A percentile compares a stretch with the other conserved stretches of the same genome.
These are phyloP conservation scores for Microcaecilia unicolor DNA, from an alignment of 2,797 vertebrate species.

Conservation along the genomic window DNA sequence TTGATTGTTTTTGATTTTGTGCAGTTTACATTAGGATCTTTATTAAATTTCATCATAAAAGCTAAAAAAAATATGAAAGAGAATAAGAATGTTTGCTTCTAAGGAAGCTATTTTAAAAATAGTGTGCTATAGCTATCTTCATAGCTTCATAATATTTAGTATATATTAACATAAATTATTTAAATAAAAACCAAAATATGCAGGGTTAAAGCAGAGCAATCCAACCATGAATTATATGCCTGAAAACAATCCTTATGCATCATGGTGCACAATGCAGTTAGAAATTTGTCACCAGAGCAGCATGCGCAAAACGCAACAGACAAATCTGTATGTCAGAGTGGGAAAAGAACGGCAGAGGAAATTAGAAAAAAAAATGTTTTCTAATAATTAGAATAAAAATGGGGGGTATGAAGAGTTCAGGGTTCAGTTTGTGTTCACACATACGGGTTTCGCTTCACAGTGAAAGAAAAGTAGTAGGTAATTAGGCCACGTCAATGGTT, in stretches of 20 bases:
- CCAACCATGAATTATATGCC: slow-evolving; percentile 13
- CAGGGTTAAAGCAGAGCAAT: too few relatives aligned
- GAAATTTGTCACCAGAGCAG: slow-evolving; percentile 40
- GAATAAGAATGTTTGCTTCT: slow-evolving; percentile 2
- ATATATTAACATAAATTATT: too few relatives aligned
- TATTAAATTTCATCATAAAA: slow-evolving; percentile 23
- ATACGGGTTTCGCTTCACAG: slow-evolving; percentile 58
- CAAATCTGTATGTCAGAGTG: slow-evolving; percentile 25
- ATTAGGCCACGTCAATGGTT: slow-evolving; percentile 67
- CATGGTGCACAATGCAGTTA: slow-evolving; percentile 13
- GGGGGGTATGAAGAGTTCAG: slow-evolving; percentile 64
- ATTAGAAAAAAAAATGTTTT: slow-evolving; percentile 33
- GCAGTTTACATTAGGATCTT: not conserved
- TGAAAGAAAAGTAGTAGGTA: slow-evolving; percentile 59
- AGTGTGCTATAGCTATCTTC: too few relatives aligned
- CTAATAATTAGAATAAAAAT: slow-evolving; percentile 56
- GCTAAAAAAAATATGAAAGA: slow-evolving; percentile 5
- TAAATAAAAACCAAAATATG: too few relatives aligned
- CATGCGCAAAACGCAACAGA: slow-evolving; percentile 35
- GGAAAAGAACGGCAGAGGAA: slow-evolving; percentile 20
- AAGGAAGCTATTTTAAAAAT: slow-evolving; percentile 10
- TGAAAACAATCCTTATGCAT: slow-evolving; percentile 27
- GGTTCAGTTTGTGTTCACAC: slow-evolving; percentile 59
- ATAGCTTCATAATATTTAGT: too few relatives aligned
- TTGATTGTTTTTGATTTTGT: slow-evolving; percentile 1